Evolutionary conservation across 2,113 vertebrate species (phyloP).

Genomic region (Turnix velox): DNA sequence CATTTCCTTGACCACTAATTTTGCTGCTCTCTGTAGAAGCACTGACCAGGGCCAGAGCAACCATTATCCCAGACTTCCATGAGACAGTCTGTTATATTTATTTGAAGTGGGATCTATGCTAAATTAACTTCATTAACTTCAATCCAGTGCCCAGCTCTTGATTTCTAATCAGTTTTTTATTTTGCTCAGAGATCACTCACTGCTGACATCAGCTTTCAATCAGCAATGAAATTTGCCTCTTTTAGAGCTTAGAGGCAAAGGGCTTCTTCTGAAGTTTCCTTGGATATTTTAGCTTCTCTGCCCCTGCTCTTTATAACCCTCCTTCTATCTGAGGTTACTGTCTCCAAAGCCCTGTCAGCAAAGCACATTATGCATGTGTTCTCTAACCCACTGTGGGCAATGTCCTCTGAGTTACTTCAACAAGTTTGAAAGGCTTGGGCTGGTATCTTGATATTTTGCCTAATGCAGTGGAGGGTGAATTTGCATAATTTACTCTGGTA

Average conservation of each 20-base stretch:
- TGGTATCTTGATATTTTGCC: background rate
- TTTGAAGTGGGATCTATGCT: background rate
- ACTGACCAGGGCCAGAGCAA: background rate
- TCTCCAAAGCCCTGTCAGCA: background rate
- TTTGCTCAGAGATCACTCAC: background rate
- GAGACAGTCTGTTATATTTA: background rate
- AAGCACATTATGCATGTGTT: background rate
- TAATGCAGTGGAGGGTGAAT: background rate
- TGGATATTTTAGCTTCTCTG: background rate
- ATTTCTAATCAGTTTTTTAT: slow-evolving; percentile 24
- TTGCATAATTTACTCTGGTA: background rate
- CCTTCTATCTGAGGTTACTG: background rate
- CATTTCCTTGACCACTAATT: background rate
- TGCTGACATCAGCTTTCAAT: background rate
- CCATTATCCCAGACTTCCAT: background rate
- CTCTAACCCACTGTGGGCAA: background rate
- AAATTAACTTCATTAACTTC: slow-evolving; percentile 37
- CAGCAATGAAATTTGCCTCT: slow-evolving; percentile 3
- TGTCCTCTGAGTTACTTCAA: background rate
- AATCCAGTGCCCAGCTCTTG: background rate
- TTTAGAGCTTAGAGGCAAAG: background rate
- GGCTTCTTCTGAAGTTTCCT: background rate
- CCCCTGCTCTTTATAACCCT: background rate
- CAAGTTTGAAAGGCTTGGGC: background rate
- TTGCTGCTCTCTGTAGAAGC: background rate